phyloP scores from a whole-genome alignment of 2,797 vertebrate species.

The Mus minutoides region DNA sequence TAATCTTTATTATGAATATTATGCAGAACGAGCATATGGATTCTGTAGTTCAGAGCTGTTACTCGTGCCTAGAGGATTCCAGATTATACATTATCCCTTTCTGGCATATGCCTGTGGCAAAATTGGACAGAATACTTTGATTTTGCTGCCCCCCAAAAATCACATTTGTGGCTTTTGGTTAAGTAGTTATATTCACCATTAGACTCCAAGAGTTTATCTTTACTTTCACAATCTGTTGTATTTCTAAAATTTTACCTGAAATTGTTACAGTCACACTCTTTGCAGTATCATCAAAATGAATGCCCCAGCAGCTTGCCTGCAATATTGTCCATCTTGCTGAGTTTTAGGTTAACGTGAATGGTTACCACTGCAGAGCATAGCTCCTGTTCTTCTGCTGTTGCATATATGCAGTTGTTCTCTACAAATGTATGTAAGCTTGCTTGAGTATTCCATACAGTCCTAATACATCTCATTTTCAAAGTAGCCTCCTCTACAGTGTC shows the following conservation, averaged over 20 bases:
- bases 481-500: neutral
- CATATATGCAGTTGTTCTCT: neutral
- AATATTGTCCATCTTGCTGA: neutral
- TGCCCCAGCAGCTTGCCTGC: neutral
- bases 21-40: neutral
- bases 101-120: neutral
- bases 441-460: neutral
- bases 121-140: slow-evolving; percentile 6
- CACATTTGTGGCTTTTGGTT: slow-evolving; percentile 26
- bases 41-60: neutral
- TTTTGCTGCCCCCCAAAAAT: slow-evolving; percentile 27
- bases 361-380: neutral
- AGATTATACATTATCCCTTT: neutral
- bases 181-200: neutral
- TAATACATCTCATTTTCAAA: slow-evolving; percentile 14
- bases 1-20: neutral
- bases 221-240: neutral
- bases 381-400: neutral
- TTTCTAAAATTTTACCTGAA: neutral
- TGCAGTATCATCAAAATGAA: neutral
- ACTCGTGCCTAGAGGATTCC: neutral
- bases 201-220: neutral
- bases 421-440: neutral
- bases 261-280: neutral
- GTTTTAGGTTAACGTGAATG: neutral